phyloP scores from a whole-genome alignment of 2,888 invertebrate species.

The Omphaloscelis lunosa region DNA sequence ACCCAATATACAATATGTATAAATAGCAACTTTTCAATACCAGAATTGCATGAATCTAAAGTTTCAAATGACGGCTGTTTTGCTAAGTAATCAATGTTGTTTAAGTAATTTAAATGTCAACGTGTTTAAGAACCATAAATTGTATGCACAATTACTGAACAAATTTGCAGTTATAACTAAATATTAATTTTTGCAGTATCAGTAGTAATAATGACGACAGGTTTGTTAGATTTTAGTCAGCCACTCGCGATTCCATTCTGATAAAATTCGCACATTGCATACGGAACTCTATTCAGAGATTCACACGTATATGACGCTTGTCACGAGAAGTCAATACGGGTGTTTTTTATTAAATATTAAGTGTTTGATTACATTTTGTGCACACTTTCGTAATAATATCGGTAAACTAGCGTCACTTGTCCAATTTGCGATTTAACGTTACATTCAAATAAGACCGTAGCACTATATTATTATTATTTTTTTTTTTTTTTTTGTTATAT shows the following conservation, averaged over 20 bases:
- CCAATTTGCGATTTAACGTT: constrained; percentile 31
- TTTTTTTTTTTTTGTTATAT: not conserved
- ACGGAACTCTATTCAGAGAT: constrained; percentile 40
- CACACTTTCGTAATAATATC: constrained; percentile 24
- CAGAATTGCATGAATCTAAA: constrained; percentile 1
- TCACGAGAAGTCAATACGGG: constrained; percentile 61
- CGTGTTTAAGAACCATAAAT: constrained; percentile 36
- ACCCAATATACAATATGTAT: constrained; percentile 3
- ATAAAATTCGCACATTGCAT: constrained; percentile 45
- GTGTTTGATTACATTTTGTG: constrained; percentile 33
- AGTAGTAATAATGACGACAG: constrained; percentile 22
- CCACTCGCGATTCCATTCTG: not conserved
- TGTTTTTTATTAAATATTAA: constrained; percentile 58
- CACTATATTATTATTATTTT: too few relatives aligned
- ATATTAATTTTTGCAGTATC: constrained; percentile 37
- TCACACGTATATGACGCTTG: constrained; percentile 39
- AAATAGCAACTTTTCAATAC: not conserved
- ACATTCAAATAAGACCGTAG: constrained; percentile 9
- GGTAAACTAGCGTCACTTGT: constrained; percentile 33
- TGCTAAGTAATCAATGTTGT: constrained; percentile 5
- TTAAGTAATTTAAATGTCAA: constrained; percentile 19
- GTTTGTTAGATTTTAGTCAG: constrained; percentile 14
- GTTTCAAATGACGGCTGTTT: constrained; percentile 12
- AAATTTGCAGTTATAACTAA: constrained; percentile 8
- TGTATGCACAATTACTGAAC: constrained; percentile 26